Conservation (phyloP, 2,888 invertebrate genomes). For the Orchestes rusci region DNA sequence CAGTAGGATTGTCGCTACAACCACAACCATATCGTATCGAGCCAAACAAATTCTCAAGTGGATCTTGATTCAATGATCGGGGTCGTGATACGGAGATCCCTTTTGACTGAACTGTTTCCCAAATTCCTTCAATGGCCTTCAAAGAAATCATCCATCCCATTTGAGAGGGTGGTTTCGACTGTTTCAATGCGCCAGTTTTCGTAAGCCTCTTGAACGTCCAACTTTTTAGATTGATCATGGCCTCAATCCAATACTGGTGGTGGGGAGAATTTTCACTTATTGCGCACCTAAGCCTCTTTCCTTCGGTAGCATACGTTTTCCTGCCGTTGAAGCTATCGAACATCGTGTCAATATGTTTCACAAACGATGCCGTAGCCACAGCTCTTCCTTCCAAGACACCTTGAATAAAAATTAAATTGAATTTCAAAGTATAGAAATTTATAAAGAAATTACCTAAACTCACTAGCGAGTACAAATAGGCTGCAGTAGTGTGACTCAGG, state of each 20-base stretch:
- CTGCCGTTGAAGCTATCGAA: slow-evolving; percentile 29
- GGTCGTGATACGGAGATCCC: too few species aligned
- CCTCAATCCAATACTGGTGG: slow-evolving; percentile 12
- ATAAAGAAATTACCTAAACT: slow-evolving; percentile 9
- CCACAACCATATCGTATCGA: slow-evolving; percentile 16
- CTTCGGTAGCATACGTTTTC: slow-evolving; percentile 7
- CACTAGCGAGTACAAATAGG: slow-evolving; percentile 11
- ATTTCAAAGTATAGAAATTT: too few species aligned
- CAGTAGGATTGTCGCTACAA: slow-evolving; percentile 16
- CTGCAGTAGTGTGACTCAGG: neutral
- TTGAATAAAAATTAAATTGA: too few species aligned
- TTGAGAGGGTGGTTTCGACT: slow-evolving; percentile 23
- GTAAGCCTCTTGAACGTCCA: slow-evolving; percentile 11
- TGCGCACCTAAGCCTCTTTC: slow-evolving; percentile 17
- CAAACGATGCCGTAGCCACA: slow-evolving; percentile 24
- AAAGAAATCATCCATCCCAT: slow-evolving; percentile 21
- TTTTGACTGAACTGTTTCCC: too few species aligned
- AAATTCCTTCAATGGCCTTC: too few species aligned
- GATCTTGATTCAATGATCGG: too few species aligned
- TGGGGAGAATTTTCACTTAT: slow-evolving; percentile 21
- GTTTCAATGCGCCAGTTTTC: slow-evolving; percentile 11
- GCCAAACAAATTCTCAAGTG: slow-evolving; percentile 18
- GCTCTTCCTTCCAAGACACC: neutral
- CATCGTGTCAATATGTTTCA: slow-evolving; percentile 24
- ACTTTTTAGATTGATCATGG: slow-evolving; percentile 8